A percentile compares a stretch with the other conserved stretches of the same genome.
Evolutionary conservation across 1,140 invertebrate species (phyloP).

Genomic region (Saccostrea cuccullata): DNA sequence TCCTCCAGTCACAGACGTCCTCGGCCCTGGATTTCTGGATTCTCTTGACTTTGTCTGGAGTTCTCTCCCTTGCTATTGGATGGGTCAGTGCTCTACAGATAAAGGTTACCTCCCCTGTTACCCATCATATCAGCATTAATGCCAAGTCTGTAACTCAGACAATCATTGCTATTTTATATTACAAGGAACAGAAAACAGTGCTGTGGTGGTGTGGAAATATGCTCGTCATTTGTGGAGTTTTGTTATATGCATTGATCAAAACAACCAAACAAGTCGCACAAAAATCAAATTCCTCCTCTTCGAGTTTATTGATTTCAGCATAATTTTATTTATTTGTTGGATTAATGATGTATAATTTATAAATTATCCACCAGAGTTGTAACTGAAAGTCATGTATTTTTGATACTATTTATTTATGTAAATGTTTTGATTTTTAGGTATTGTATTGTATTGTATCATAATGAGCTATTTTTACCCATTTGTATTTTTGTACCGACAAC

Average conservation of each 20-base stretch:
- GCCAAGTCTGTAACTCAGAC: slow-evolving; percentile 77
- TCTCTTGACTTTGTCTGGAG: slow-evolving; percentile 69
- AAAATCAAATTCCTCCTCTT: neutral
- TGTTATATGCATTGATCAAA: slow-evolving; percentile 69
- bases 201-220: slow-evolving; percentile 77
- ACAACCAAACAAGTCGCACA: neutral
- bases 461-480: too few species aligned
- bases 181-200: slow-evolving; percentile 69
- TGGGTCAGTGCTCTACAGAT: slow-evolving; percentile 77
- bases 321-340: neutral
- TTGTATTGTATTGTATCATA: too few species aligned
- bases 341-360: neutral
- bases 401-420: neutral
- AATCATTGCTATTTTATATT: slow-evolving; percentile 73
- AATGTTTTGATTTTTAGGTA: neutral
- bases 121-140: slow-evolving; percentile 78
- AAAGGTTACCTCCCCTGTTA: slow-evolving; percentile 76
- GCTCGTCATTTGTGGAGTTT: slow-evolving; percentile 73
- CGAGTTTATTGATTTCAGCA: neutral
- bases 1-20: slow-evolving; percentile 58
- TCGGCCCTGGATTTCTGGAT: slow-evolving; percentile 68
- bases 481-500: too few species aligned
- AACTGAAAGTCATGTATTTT: neutral
- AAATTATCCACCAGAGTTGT: neutral
- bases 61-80: slow-evolving; percentile 73